Evolutionary conservation across 1,140 invertebrate species (phyloP), one percentile per base, ranked within the genome.

Genomic region (Drosophila asahinai): DNA sequence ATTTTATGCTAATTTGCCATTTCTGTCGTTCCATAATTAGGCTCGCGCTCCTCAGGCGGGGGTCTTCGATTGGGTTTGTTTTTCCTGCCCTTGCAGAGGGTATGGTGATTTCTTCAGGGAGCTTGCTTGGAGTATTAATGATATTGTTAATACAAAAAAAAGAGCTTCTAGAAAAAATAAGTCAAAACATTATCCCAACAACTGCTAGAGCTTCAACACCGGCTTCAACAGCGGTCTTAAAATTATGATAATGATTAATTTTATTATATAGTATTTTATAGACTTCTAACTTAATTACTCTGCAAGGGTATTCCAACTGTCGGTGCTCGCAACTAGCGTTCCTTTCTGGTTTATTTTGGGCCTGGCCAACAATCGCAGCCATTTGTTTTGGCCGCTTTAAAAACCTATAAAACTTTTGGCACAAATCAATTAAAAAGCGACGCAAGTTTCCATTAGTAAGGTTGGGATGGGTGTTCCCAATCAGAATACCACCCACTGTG

Each of bases 1-100:
- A 62, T 81, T 83, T 89, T 87, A 87, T 87, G 83, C 65, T 87
- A 87, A 87, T 87, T 87, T 87, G 84, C 83, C 86, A 81, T 87
- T 84, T 78, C 42, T 58, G 83, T 68, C 55, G 59, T 72, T 78
- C 73, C 84, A 84, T 87, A 89, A 87, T 89, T 84, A 87, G 81
- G 47, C 55, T 25, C 68, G 55, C 51, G 68, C 62, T 61, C 61
- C 59, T n/a, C 66, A 48, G 62, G 49, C 36, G 43, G 61, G 63
- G 55, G 52, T 57, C 40, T 65, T 14, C 59, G 33, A 52, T 61
- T 55, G 33, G 36, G 17, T 30, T 61, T 8, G 27, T 5, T 57
- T n/a, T 1, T 33, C 1, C 15, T 38, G 7, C 54, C 8, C 54
- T 57, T 11, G 12, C 36, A 25, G 38, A 22, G 19, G 14, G 54